Evolutionary conservation across 35 echinoderm and acorn worm species (phyloP), one percentile per base, ranked within the genome.

Genomic region (Anneissia japonica): DNA sequence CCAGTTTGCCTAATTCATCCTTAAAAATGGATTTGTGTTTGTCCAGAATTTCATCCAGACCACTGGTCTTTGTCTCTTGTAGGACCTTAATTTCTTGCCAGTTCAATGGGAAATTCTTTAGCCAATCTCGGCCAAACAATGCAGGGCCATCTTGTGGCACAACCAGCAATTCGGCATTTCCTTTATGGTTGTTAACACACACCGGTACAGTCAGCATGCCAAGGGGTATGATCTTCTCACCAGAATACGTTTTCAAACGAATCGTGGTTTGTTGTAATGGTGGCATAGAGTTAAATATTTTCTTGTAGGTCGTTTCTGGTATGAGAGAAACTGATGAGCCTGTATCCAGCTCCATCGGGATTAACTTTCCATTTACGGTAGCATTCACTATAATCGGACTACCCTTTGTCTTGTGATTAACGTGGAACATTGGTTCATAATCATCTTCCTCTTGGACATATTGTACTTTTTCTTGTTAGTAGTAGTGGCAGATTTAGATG

Each of bases 41-140:
- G 21, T 85, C 34, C 14, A 85, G 35, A 74, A 36, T 30, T 73
- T 74, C 81, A 34, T 34, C 19, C 80, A 81, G 32, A 80, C 91
- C 17, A 84, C 45, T 17, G 89, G 73, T 73, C 73, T 77, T 77
- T 23, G 51, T 45, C 76, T 86, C 82, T 30, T 83, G 1, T 2
- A 23, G 10, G 5, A 26, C 5, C 26, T 64, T 64, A 19, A 64
- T 64, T 64, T 82, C n/a, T 64, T n/a, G 35, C 88, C 88, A 91
- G 38, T 86, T 32, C 46, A 91, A 32, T 35, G 28, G 38, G 19
- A 90, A 77, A 0, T 32, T 17, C 46, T 38, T 39, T 26, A 90
- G 72, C 88, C 80, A 83, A 38, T 90, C 80, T 0, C 88, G 39
- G 1, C 81, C 88, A 11, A 90, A 39, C 21, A 90, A 38, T 0